Percentiles rank a stretch among this genome's conserved stretches.
Evolutionary conservation across 1,140 invertebrate species (phyloP).

Genomic region (Choristoneura fumiferana): DNA sequence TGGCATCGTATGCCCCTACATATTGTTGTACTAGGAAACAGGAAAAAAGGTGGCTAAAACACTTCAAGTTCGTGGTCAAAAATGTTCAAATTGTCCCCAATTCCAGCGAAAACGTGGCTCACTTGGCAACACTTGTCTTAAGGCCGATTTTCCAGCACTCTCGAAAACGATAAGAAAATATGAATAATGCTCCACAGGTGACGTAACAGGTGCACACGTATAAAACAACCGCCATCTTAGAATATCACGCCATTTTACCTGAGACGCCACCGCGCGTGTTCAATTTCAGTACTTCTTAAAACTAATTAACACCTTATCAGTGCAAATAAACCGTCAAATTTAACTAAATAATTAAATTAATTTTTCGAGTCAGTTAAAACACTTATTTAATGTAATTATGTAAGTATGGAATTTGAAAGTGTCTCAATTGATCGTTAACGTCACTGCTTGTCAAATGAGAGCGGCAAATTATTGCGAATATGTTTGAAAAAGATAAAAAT

Average conservation of each 20-base stretch:
- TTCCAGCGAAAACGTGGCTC: constrained; percentile 6
- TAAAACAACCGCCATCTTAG: constrained; percentile 56
- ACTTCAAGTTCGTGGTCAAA: too few species aligned
- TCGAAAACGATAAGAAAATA: constrained; percentile 65
- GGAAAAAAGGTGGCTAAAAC: too few species aligned
- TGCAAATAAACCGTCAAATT: background rate
- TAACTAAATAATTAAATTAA: constrained; percentile 18
- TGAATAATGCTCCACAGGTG: constrained; percentile 57
- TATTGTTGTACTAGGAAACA: too few species aligned
- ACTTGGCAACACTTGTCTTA: constrained; percentile 21
- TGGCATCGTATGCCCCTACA: too few species aligned
- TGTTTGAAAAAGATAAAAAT: constrained; percentile 22
- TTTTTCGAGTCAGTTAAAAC: constrained; percentile 27
- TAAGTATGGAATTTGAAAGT: constrained; percentile 31
- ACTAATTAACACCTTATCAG: constrained; percentile 50
- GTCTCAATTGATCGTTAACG: constrained; percentile 36
- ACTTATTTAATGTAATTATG: constrained; percentile 17
- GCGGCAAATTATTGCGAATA: constrained; percentile 38
- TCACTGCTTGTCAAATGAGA: constrained; percentile 37
- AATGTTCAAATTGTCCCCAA: too few species aligned
- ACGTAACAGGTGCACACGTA: constrained; percentile 68
- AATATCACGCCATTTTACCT: constrained; percentile 60
- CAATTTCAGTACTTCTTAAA: constrained; percentile 42
- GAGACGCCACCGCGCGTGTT: constrained; percentile 44
- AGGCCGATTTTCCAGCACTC: constrained; percentile 40